phyloP scores from a whole-genome alignment of 2,888 invertebrate species.

The Zhuqinia jingwanae region DNA sequence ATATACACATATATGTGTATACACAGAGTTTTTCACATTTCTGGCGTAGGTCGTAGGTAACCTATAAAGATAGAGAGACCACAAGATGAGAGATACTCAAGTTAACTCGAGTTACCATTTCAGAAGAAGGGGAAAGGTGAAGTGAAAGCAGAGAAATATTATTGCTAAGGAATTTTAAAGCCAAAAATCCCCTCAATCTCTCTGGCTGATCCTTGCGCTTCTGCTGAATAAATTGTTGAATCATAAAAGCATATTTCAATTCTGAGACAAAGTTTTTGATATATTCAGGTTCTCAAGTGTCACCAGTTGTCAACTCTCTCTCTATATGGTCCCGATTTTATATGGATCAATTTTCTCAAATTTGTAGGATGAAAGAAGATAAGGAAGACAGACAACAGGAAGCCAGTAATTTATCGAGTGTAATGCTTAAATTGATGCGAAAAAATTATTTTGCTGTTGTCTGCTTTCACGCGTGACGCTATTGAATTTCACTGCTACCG shows the following conservation, averaged over 20 bases:
- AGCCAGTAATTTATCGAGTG: no score
- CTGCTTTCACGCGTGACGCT: no score
- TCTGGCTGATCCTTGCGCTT: neutral
- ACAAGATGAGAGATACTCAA: neutral
- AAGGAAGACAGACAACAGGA: no score
- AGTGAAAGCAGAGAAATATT: neutral
- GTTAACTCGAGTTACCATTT: neutral
- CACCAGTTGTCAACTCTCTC: no score
- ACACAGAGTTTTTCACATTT: neutral
- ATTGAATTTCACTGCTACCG: no score
- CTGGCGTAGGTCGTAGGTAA: neutral
- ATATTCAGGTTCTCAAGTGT: neutral
- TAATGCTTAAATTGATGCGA: no score
- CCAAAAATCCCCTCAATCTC: neutral
- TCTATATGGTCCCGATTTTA: no score
- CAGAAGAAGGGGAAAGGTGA: neutral
- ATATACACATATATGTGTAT: no score
- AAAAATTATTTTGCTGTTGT: no score
- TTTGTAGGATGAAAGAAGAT: no score
- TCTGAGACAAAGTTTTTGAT: neutral
- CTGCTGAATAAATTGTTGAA: slow-evolving; percentile 8
- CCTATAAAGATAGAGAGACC: neutral
- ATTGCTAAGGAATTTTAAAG: neutral
- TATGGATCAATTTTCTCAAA: no score
- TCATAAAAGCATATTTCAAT: neutral